Evolutionary conservation across 2,113 vertebrate species (phyloP).

Genomic region (Amia ocellicauda): DNA sequence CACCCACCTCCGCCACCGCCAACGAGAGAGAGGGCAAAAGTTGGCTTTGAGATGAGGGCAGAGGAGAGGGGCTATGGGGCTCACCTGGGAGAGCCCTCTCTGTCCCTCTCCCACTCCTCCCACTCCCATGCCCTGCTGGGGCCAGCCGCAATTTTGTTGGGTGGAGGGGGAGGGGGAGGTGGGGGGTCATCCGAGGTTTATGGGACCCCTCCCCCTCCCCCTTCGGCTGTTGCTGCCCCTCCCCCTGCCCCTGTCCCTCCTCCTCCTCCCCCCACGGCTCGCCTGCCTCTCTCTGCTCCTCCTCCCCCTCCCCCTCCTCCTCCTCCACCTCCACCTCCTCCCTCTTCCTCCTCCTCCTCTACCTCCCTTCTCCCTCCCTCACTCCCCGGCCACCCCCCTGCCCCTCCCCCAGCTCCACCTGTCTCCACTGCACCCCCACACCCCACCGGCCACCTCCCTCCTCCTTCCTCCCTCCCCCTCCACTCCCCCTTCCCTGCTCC

Average conservation of each 20-base stretch:
- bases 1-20: slow-evolving; percentile 67
- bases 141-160: slow-evolving; percentile 53
- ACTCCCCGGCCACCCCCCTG: slow-evolving; percentile 61
- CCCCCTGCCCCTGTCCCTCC: slow-evolving; percentile 53
- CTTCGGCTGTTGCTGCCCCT: slow-evolving; percentile 45
- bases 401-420: slow-evolving; percentile 30
- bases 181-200: slow-evolving; percentile 62
- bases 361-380: slow-evolving; percentile 66
- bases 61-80: slow-evolving; percentile 63
- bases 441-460: slow-evolving; percentile 44
- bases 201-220: slow-evolving; percentile 62
- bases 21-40: slow-evolving; percentile 88
- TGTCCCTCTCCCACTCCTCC: slow-evolving; percentile 45
- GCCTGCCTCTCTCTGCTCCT: slow-evolving; percentile 54
- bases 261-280: slow-evolving; percentile 54
- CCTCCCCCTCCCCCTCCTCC: slow-evolving; percentile 49
- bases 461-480: slow-evolving; percentile 51
- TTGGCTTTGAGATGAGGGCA: slow-evolving; percentile 84
- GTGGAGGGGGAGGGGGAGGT: slow-evolving; percentile 48
- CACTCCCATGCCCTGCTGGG: slow-evolving; percentile 41
- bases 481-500: slow-evolving; percentile 48
- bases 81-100: slow-evolving; percentile 51
- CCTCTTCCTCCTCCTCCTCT: slow-evolving; percentile 43
- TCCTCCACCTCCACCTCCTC: slow-evolving; percentile 46
- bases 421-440: slow-evolving; percentile 46